phyloP scores from a whole-genome alignment of 2,888 invertebrate genomes.

The Nowickia ferox region DNA sequence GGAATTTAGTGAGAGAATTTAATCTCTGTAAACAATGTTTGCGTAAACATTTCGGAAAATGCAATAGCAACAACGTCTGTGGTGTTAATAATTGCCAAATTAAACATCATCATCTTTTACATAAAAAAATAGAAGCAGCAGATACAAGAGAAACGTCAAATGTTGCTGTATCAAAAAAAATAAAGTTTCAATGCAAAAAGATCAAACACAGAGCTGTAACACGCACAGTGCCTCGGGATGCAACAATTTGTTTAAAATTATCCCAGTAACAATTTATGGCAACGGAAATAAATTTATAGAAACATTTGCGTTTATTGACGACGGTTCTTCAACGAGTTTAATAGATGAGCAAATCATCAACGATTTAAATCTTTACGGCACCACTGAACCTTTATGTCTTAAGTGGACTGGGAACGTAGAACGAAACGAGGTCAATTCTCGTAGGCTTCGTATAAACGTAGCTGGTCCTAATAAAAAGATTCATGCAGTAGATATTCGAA shows the following conservation, averaged over 20 bases:
- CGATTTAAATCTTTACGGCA: slow-evolving; percentile 1
- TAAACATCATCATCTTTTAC: slow-evolving; percentile 42
- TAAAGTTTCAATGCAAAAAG: background rate
- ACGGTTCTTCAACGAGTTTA: background rate
- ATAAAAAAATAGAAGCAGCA: background rate
- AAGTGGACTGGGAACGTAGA: slow-evolving; percentile 38
- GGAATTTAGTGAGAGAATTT: slow-evolving; percentile 35
- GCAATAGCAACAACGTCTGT: slow-evolving; percentile 8
- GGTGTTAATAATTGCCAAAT: slow-evolving; percentile 13
- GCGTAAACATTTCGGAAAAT: background rate
- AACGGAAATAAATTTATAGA: background rate
- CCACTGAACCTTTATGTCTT: slow-evolving; percentile 28
- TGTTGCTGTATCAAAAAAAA: background rate
- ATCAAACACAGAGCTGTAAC: too few relatives aligned
- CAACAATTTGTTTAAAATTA: slow-evolving; percentile 7
- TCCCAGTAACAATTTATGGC: background rate
- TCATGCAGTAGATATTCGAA: slow-evolving; percentile 6
- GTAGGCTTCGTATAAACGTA: background rate
- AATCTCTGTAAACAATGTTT: slow-evolving; percentile 18
- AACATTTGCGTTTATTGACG: background rate
- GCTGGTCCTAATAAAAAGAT: slow-evolving; percentile 12
- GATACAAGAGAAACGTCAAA: too few relatives aligned
- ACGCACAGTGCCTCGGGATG: too few relatives aligned
- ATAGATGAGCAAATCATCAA: slow-evolving; percentile 13
- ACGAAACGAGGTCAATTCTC: slow-evolving; percentile 7